Conservation (phyloP, 2,888 invertebrate genomes). For the Pecten maximus region DNA sequence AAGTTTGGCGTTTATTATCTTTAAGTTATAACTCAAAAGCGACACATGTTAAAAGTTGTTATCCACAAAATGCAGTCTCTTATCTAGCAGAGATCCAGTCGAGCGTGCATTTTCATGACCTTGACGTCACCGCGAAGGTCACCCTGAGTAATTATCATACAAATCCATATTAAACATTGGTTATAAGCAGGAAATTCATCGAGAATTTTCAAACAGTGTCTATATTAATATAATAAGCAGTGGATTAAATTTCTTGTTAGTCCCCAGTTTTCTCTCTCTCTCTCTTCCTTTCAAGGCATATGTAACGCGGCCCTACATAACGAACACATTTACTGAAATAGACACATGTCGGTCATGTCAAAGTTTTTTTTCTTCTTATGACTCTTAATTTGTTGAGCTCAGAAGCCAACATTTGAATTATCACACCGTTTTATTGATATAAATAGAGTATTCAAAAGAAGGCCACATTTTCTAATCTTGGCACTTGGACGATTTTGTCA, state of each 20-base stretch:
- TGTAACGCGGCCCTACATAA: background rate
- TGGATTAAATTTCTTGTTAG: background rate
- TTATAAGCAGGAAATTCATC: background rate
- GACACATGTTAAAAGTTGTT: background rate
- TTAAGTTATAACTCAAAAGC: background rate
- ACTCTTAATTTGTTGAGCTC: background rate
- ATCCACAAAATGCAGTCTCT: background rate
- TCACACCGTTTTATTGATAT: background rate
- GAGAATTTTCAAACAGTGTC: background rate
- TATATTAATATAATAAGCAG: background rate
- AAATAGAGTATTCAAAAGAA: background rate
- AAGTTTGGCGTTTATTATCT: background rate
- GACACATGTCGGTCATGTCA: background rate
- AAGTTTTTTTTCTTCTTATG: no score
- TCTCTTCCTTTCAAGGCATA: no score
- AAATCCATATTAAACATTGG: background rate
- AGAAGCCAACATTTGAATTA: background rate
- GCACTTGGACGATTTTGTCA: background rate
- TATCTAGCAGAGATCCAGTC: background rate
- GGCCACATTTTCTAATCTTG: background rate
- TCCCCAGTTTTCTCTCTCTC: no score
- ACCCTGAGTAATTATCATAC: background rate
- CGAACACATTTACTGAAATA: background rate
- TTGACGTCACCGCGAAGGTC: background rate
- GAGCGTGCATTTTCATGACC: background rate